Conservation (phyloP, 2,888 invertebrate species). For the Diaprepes abbreviatus region DNA sequence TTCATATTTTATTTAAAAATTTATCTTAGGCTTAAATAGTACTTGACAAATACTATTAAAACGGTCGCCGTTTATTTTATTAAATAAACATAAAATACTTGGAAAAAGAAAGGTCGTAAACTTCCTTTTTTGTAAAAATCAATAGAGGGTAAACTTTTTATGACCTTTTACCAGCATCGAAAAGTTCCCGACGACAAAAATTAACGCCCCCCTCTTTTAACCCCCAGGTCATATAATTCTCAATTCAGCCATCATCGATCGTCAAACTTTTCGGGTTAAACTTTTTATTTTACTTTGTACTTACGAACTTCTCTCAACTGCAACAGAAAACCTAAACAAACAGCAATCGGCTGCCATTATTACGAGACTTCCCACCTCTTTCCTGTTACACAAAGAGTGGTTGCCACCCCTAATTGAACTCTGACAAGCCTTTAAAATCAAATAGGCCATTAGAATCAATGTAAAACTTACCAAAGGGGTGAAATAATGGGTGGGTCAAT, state of each 20-base stretch:
- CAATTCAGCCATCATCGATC: conserved; percentile 14
- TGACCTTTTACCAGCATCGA: background rate
- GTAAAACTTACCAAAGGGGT: background rate
- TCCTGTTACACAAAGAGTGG: conserved; percentile 13
- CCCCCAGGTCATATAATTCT: conserved; percentile 8
- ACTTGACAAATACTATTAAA: no score
- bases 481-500: background rate
- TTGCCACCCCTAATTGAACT: conserved; percentile 10
- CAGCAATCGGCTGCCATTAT: conserved; percentile 15
- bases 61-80: no score
- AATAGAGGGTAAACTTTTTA: conserved; percentile 1
- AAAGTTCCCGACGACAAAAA: conserved; percentile 3
- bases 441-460: conserved; percentile 1
- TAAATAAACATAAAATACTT: background rate
- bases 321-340: conserved; percentile 17
- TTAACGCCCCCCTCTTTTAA: background rate
- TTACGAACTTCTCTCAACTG: conserved; percentile 1
- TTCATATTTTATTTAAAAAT: no score
- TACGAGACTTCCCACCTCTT: conserved; percentile 15
- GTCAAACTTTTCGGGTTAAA: conserved; percentile 13
- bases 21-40: no score
- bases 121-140: conserved; percentile 1
- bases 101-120: background rate
- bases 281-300: conserved; percentile 15
- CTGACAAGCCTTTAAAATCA: conserved; percentile 7